A percentile compares a stretch with the other conserved stretches of the same genome.
phyloP scores from a whole-genome alignment of 2,888 invertebrate species.

The Pollenia angustigena region DNA sequence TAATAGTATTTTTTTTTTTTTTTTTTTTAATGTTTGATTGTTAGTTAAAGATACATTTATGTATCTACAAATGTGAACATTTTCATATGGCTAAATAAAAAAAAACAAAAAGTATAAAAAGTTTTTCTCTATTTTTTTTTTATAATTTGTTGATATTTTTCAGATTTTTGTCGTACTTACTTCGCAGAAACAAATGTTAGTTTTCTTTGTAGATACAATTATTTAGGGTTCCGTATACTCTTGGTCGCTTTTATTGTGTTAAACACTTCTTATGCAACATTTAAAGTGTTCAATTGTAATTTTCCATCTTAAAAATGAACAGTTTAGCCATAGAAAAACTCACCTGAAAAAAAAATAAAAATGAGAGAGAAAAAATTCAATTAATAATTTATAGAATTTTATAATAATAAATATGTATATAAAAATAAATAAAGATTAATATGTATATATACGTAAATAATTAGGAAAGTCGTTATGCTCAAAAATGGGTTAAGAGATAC shows the following conservation, averaged over 20 bases:
- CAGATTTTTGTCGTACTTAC: not conserved
- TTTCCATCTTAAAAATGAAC: conserved; percentile 24
- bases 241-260: conserved; percentile 1
- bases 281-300: conserved; percentile 48
- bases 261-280: conserved; percentile 55
- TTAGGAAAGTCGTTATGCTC: too few species aligned
- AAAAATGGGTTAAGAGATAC: too few species aligned
- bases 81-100: conserved; percentile 12
- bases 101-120: not conserved
- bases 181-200: conserved; percentile 3
- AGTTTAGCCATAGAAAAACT: conserved; percentile 40
- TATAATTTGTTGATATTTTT: conserved; percentile 32
- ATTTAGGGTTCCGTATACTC: not conserved
- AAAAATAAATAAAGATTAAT: too few species aligned
- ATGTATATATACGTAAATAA: too few species aligned
- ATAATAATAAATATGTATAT: not conserved
- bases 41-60: not conserved
- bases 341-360: conserved; percentile 60
- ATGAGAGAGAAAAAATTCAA: conserved; percentile 7
- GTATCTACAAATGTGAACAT: not conserved
- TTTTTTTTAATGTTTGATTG: conserved; percentile 18
- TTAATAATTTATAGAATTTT: not conserved
- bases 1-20: conserved; percentile 4
- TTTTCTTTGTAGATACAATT: conserved; percentile 17
- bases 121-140: conserved; percentile 23